Evolutionary conservation across 2,113 vertebrate genomes (phyloP).

Genomic region (Leptocoma aspasia): DNA sequence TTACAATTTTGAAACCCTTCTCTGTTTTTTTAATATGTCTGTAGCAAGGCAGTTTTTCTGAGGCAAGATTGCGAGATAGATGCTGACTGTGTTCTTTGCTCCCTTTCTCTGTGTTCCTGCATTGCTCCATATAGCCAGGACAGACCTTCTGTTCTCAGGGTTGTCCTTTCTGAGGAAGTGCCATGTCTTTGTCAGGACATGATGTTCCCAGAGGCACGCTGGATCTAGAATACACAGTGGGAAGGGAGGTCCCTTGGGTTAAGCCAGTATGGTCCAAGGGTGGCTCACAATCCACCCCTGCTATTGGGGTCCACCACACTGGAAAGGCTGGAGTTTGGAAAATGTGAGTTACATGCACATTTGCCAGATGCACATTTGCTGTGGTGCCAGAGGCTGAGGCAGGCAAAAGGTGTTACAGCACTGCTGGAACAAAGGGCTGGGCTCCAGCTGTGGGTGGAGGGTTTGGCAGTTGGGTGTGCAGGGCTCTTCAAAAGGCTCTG

Average conservation of each 20-base stretch:
- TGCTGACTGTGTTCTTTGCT: neutral
- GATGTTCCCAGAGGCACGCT: accelerated
- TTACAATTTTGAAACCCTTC: neutral
- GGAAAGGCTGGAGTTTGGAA: neutral
- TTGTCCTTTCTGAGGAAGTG: neutral
- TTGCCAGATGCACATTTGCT: neutral
- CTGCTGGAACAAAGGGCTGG: neutral
- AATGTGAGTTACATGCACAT: accelerated
- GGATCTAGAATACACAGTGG: neutral
- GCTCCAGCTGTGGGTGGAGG: neutral
- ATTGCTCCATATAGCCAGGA: neutral
- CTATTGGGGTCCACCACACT: accelerated
- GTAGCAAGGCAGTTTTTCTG: neutral
- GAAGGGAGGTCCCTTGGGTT: neutral
- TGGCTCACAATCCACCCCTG: neutral
- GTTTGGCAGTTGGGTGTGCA: neutral
- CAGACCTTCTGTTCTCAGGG: neutral
- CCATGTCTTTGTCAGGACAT: neutral
- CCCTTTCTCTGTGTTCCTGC: neutral
- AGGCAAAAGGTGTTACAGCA: neutral
- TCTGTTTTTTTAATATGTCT: neutral
- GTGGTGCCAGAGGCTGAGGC: neutral
- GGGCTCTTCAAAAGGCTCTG: neutral
- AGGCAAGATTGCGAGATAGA: neutral
- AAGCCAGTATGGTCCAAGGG: neutral